A percentile compares a stretch with the other conserved stretches of the same genome.
phyloP scores from a whole-genome alignment of 2,113 vertebrate genomes.

The Nymphicus hollandicus region DNA sequence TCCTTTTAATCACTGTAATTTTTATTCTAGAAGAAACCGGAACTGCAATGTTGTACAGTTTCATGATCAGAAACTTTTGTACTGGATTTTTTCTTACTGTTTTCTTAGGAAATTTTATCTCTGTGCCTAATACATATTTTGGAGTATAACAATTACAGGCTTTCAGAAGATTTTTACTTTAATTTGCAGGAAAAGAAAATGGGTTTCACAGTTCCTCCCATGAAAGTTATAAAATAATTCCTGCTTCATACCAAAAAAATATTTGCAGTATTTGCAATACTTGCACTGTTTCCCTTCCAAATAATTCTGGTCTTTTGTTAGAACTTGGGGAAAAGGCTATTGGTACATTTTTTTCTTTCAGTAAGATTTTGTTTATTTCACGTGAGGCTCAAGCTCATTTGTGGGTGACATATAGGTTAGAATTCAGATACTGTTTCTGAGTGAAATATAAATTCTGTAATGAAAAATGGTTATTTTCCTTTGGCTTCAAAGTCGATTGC shows the following conservation, averaged over 20 bases:
- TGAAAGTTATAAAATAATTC: background rate
- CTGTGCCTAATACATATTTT: background rate
- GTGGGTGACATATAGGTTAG: constrained; percentile 25
- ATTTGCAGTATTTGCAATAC: background rate
- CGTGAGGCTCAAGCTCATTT: background rate
- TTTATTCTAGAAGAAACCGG: background rate
- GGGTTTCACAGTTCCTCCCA: background rate
- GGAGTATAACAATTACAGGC: background rate
- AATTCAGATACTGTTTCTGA: constrained; percentile 64
- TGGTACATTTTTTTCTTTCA: background rate
- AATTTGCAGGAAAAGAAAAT: background rate
- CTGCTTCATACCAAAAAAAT: background rate
- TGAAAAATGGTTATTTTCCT: constrained; percentile 38
- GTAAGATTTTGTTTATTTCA: constrained; percentile 34
- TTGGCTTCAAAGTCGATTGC: background rate
- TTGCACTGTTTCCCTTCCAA: background rate
- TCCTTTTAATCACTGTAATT: background rate
- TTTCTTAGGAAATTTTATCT: background rate
- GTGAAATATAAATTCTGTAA: constrained; percentile 48
- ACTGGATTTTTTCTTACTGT: background rate
- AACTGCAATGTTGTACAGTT: background rate
- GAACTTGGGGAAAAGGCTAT: background rate
- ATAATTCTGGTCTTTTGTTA: constrained; percentile 8
- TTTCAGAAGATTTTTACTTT: background rate
- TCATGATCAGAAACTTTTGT: background rate